phyloP scores from a whole-genome alignment of 2,113 vertebrate species.

The Gavialis gangeticus region DNA sequence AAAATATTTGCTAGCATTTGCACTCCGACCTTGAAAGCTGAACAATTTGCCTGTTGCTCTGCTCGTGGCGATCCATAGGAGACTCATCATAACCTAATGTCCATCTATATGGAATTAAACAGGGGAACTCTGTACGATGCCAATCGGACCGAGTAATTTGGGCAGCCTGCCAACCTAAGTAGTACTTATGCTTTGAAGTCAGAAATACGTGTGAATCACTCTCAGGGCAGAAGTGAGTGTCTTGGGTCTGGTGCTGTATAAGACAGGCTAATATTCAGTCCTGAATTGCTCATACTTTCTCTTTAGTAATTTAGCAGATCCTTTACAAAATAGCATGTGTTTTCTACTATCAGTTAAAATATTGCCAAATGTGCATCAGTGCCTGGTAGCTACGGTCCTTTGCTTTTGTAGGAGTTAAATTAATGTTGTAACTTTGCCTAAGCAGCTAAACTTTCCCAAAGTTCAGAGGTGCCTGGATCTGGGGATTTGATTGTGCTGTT shows the following conservation, averaged over 20 bases:
- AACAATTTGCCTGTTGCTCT: not conserved
- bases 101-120: not conserved
- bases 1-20: not conserved
- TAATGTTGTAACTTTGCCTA: not conserved
- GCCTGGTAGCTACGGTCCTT: fast-evolving
- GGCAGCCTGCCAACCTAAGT: not conserved
- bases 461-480: not conserved
- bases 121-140: fast-evolving
- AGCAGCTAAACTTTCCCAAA: not conserved
- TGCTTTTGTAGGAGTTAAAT: not conserved
- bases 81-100: not conserved
- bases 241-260: not conserved
- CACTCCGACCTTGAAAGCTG: not conserved
- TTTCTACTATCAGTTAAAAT: not conserved
- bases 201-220: not conserved
- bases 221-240: not conserved
- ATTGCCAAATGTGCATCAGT: not conserved
- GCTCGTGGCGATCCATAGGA: not conserved
- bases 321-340: not conserved
- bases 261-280: not conserved
- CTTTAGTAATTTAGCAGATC: not conserved
- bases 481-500: not conserved
- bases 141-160: not conserved
- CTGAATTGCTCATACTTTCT: slow-evolving; percentile 4
- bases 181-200: not conserved